Base-by-base conservation (phyloP, 2,797 vertebrate species). In the Cichlasoma orientale region DNA sequence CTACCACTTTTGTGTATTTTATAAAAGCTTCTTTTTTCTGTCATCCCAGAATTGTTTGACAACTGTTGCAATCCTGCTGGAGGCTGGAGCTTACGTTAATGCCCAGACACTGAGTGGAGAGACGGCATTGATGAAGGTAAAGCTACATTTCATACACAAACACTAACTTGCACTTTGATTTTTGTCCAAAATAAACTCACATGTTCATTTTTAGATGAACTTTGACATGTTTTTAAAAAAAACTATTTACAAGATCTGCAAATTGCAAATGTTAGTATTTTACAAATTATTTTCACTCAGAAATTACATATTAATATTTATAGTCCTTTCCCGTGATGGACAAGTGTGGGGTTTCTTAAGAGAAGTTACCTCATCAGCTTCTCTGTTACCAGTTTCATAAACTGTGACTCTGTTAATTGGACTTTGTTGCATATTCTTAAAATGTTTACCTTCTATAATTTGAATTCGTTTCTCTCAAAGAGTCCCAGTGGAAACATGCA, bases 61-160 rank as follows among this genome's bases (percentile, higher is more conserved):
- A 0, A 99, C 98, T 0, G 98, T 98, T 54, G 98, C 97, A 9
- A 97, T 99, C 90, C 96, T 99, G 69, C 89, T 99, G 93, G 98
- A 99, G 92, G 98, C 98, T 1, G 98, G 98, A 8, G 97, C 97
- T 0, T 96, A 95, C 66, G 95, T 99, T 66, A 99, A 99, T 63
- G 93, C 96, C 41, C 97, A 98, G 90, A 98, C 97, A 9, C 93
- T 90, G 27, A 95, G 89, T n/a, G 98, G 98, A 4, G 98, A 99
- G 92, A 99, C 98, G 0, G 98, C 98, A 0, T 94, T 99, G 57
- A 99, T 99, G 98, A 99, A 97, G 97, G 98, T 99, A 91, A 94
- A 1, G 25, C 19, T 16, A 12, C 52, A 11, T 69, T 27, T 78
- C 16, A 50, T 14, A 19, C 27, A 44, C 56, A 70, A 12, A 29